Evolutionary conservation across 2,888 invertebrate genomes (phyloP).

Genomic region (Philopedon plagiatum): DNA sequence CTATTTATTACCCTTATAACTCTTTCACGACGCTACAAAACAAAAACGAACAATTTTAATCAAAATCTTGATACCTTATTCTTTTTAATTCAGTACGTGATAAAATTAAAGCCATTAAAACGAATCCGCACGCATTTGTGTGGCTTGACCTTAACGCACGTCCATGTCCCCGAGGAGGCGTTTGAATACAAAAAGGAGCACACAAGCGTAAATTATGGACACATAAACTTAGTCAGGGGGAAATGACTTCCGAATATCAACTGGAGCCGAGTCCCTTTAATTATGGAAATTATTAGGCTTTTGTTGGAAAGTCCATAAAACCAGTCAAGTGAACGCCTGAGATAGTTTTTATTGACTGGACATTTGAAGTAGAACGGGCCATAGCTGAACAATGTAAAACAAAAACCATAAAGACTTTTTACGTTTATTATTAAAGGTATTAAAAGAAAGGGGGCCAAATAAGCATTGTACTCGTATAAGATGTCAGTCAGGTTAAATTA

Average conservation of each 20-base stretch:
- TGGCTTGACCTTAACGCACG: slow-evolving; percentile 42
- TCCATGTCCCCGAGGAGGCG: slow-evolving; percentile 31
- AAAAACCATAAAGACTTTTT: too few species aligned
- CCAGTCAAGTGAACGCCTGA: slow-evolving; percentile 37
- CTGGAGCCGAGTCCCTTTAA: slow-evolving; percentile 52
- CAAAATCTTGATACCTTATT: not conserved
- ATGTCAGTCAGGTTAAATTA: too few species aligned
- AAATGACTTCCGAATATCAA: slow-evolving; percentile 53
- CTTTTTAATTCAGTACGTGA: slow-evolving; percentile 25
- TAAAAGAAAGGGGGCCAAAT: too few species aligned
- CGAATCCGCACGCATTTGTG: slow-evolving; percentile 17
- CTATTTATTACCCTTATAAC: not conserved
- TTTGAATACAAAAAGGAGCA: slow-evolving; percentile 53
- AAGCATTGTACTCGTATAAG: too few species aligned
- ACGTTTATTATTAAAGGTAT: too few species aligned
- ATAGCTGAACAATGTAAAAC: not conserved
- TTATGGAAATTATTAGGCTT: slow-evolving; percentile 54
- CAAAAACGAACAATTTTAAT: not conserved
- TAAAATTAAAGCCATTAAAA: slow-evolving; percentile 18
- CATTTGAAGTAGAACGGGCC: not conserved
- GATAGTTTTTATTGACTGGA: slow-evolving; percentile 46
- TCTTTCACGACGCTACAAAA: not conserved
- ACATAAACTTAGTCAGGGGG: slow-evolving; percentile 53
- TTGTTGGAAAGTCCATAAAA: slow-evolving; percentile 47
- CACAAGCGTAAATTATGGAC: slow-evolving; percentile 59